phyloP scores from a whole-genome alignment of 1,140 invertebrate genomes.

The Euglossa dilemma region DNA sequence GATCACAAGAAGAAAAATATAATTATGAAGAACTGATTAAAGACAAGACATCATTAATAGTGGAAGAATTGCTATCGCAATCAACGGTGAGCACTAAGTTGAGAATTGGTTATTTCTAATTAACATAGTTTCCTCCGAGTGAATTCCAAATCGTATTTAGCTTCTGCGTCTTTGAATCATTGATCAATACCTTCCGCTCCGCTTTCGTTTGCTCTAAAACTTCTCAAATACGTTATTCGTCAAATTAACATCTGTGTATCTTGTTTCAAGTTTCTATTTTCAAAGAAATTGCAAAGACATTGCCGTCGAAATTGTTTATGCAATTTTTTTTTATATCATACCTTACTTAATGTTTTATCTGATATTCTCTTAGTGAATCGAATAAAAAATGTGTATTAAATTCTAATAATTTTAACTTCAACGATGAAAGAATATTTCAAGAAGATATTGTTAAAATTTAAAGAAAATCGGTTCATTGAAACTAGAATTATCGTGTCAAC shows the following conservation, averaged over 20 bases:
- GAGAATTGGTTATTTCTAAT: neutral
- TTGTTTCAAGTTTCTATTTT: neutral
- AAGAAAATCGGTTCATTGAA: too few species aligned
- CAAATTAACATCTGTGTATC: constrained; percentile 14
- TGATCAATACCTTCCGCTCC: neutral
- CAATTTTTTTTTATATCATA: too few species aligned
- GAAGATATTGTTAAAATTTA: too few species aligned
- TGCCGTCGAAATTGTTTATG: neutral
- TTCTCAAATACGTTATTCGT: neutral
- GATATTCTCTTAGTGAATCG: neutral
- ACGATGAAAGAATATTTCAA: too few species aligned
- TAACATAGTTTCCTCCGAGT: neutral
- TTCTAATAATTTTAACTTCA: too few species aligned
- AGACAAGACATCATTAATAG: too few species aligned
- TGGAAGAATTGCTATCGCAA: too few species aligned
- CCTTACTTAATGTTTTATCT: neutral
- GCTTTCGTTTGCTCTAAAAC: neutral
- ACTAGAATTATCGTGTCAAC: too few species aligned
- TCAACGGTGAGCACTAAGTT: neutral
- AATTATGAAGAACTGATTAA: too few species aligned
- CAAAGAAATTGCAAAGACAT: neutral
- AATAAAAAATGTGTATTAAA: neutral
- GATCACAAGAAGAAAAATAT: too few species aligned
- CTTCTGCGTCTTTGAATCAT: neutral
- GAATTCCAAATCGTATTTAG: constrained; percentile 10